Evolutionary conservation across 1,140 invertebrate species (phyloP).

Genomic region (Caenorhabditis tropicalis): DNA sequence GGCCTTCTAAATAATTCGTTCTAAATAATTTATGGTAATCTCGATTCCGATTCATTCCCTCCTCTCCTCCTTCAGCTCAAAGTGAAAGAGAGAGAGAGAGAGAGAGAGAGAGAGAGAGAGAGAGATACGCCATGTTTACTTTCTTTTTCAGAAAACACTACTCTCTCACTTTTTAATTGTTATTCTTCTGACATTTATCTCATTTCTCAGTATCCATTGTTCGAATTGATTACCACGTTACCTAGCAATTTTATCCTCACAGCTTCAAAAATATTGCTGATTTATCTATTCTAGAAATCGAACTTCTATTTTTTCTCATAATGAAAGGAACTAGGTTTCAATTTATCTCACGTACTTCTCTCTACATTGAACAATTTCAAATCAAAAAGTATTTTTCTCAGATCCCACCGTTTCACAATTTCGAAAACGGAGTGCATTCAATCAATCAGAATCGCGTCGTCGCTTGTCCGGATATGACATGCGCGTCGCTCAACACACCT

Average conservation of each 20-base stretch:
- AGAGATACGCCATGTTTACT: constrained; percentile 34
- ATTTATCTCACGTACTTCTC: no score
- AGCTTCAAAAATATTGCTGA: no score
- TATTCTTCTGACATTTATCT: neutral
- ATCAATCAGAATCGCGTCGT: constrained; percentile 12
- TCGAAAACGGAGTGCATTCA: neutral
- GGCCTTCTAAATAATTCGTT: constrained; percentile 34
- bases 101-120: no score
- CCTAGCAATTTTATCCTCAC: no score
- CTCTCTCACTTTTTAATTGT: neutral
- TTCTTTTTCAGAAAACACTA: neutral
- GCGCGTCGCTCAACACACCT: constrained; percentile 32
- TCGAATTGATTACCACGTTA: no score
- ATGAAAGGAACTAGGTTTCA: no score
- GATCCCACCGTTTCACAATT: constrained; percentile 3
- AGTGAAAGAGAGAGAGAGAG: no score
- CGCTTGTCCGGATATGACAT: constrained; percentile 44
- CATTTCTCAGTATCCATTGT: neutral
- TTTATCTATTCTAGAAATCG: no score
- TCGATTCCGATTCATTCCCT: neutral
- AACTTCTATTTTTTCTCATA: no score
- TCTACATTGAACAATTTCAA: neutral
- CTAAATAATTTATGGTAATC: constrained; percentile 42
- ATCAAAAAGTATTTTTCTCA: neutral
- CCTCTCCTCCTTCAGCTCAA: no score